A percentile compares a stretch with the other conserved stretches of the same genome.
Conservation (phyloP, 35 echinoderm and acorn worm species). For the Chiridota heheva region DNA sequence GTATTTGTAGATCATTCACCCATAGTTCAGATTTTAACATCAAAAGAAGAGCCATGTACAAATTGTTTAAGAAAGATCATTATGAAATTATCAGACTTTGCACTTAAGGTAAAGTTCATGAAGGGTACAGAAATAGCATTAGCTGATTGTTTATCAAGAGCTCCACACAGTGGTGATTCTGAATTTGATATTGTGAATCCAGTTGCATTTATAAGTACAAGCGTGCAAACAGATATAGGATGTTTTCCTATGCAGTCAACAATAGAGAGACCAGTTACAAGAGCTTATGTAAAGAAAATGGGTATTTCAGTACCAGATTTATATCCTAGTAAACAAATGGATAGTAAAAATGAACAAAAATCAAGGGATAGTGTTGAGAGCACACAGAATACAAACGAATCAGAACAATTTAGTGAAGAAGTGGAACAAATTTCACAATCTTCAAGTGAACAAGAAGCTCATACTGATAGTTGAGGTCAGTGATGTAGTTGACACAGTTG, state of each 20-base stretch:
- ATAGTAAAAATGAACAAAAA: too few relatives aligned
- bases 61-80: conserved; percentile 27
- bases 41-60: conserved; percentile 24
- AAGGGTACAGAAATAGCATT: conserved; percentile 39
- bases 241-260: too few relatives aligned
- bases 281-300: conserved; percentile 29
- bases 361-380: too few relatives aligned
- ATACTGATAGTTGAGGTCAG: too few relatives aligned
- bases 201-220: conserved; percentile 17
- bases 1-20: conserved; percentile 20
- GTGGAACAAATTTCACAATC: too few relatives aligned
- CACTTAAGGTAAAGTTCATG: conserved; percentile 33
- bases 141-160: conserved; percentile 27
- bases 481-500: too few relatives aligned
- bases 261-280: not conserved
- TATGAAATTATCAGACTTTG: conserved; percentile 7
- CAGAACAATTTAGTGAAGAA: too few relatives aligned
- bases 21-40: conserved; percentile 44
- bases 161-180: conserved; percentile 14
- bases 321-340: too few relatives aligned
- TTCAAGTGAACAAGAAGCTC: too few relatives aligned
- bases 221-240: not conserved
- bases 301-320: conserved; percentile 44
- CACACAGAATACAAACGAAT: too few relatives aligned
- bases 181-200: conserved; percentile 54